Evolutionary conservation across 2,888 invertebrate genomes (phyloP), one percentile per base, ranked within the genome.

Genomic region (Chrysina gloriosa): DNA sequence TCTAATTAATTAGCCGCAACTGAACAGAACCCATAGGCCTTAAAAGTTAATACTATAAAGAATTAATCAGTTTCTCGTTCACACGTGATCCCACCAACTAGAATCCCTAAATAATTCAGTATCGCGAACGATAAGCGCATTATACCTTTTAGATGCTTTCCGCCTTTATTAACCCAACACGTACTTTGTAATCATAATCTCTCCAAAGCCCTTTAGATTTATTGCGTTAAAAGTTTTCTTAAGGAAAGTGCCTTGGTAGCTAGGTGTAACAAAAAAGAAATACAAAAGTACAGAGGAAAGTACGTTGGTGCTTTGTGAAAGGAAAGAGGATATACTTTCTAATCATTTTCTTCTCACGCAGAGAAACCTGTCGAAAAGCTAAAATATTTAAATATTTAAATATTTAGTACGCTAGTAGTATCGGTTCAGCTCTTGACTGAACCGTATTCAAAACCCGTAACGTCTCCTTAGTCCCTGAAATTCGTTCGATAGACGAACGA

Each of bases 381-480:
- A 9, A 52, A 52, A 52, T 31, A 31, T 52, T 52, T 52, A 52
- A 52, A 52, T 31, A 31, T 52, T 52, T 52, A 52, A 52, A 52
- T 52, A 52, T 52, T 52, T 52, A 31, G 31, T 11, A 31, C n/a
- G 52, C 31, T 52, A 52, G 31, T 52, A 31, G 31, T 31, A 31
- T 31, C 6, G 29, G 6, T 31, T 31, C 3, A 14, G 14, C 31
- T 52, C 19, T 25, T 50, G 19, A 14, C 31, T 11, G 29, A 48
- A 21, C 19, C 19, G 19, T 52, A 52, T 52, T 52, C 52, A 14
- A 29, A 19, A 31, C 19, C 31, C 52, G 52, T 52, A 19, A 9
- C 16, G 48, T 25, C 11, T 48, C 11, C 25, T 11, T 2, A 6
- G 31, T 31, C 31, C 2, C 16, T 1, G 31, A 31, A 19, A 52